Evolutionary conservation across 2,797 vertebrate genomes (phyloP).

Genomic region (Neosilurus mollespiculum): DNA sequence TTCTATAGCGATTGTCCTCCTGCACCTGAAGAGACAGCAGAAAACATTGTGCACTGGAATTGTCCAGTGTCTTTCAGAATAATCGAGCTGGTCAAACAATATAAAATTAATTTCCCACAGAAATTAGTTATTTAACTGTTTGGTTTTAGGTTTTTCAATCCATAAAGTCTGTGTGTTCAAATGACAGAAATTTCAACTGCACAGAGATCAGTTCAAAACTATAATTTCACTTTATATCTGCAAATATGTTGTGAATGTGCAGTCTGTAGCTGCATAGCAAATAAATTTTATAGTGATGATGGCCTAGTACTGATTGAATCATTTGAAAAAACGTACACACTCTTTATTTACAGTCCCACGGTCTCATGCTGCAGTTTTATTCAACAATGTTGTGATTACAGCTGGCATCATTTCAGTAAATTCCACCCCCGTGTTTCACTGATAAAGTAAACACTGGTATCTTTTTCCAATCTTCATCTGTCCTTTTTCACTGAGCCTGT

Average conservation of each 20-base stretch:
- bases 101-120: not conserved
- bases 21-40: conserved; percentile 65
- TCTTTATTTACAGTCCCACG: not conserved
- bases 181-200: not conserved
- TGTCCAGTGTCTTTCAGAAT: not conserved
- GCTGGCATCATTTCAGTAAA: not conserved
- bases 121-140: not conserved
- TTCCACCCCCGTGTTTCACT: not conserved
- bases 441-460: not conserved
- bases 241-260: not conserved
- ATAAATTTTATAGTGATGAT: not conserved
- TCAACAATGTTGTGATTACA: conserved; percentile 7
- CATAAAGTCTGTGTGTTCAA: not conserved
- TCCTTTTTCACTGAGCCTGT: not conserved
- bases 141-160: not conserved
- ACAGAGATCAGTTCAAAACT: not conserved
- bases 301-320: not conserved
- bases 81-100: not conserved
- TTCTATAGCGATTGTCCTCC: conserved; percentile 78
- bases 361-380: not conserved
- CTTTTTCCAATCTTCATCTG: not conserved
- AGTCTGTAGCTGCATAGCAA: not conserved
- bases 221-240: not conserved
- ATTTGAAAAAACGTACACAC: too few species aligned
- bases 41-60: not conserved